phyloP scores from a whole-genome alignment of 1,140 invertebrate species.

The Trichonephila inaurata region DNA sequence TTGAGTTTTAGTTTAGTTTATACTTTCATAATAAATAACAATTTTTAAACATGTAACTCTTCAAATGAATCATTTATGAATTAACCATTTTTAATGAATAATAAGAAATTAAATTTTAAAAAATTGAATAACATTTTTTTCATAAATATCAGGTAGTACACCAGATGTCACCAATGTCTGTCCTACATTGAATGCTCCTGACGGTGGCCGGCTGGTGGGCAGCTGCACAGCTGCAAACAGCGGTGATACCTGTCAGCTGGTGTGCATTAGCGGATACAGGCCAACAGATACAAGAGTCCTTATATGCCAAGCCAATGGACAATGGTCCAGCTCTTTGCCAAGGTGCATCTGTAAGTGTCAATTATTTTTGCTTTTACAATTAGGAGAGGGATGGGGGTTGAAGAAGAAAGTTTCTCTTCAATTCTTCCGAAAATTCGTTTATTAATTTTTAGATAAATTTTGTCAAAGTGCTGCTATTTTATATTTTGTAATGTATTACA shows the following conservation, averaged over 20 bases:
- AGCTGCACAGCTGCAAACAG: constrained; percentile 60
- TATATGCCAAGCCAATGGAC: constrained; percentile 81
- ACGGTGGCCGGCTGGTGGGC: constrained; percentile 63
- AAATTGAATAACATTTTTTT: neutral
- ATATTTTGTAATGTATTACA: too few species aligned
- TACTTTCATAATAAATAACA: too few species aligned
- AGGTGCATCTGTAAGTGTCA: constrained; percentile 65
- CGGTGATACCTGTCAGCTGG: constrained; percentile 71
- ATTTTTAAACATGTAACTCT: neutral
- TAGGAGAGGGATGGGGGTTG: too few species aligned
- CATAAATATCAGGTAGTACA: neutral
- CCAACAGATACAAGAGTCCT: constrained; percentile 80
- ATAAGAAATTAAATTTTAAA: too few species aligned
- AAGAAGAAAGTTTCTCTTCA: too few species aligned
- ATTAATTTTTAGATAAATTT: too few species aligned
- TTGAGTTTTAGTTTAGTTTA: too few species aligned
- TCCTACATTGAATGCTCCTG: constrained; percentile 49
- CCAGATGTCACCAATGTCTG: constrained; percentile 32
- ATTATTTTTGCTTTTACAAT: neutral
- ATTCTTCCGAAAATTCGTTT: too few species aligned
- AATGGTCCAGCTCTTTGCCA: constrained; percentile 80
- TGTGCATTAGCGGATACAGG: constrained; percentile 72
- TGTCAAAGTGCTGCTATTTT: too few species aligned
- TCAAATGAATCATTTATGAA: neutral
- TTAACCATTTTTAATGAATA: neutral